A percentile compares a stretch with the other conserved stretches of the same genome.
phyloP scores from a whole-genome alignment of 2,113 vertebrate genomes.

The Girardinichthys multiradiatus region DNA sequence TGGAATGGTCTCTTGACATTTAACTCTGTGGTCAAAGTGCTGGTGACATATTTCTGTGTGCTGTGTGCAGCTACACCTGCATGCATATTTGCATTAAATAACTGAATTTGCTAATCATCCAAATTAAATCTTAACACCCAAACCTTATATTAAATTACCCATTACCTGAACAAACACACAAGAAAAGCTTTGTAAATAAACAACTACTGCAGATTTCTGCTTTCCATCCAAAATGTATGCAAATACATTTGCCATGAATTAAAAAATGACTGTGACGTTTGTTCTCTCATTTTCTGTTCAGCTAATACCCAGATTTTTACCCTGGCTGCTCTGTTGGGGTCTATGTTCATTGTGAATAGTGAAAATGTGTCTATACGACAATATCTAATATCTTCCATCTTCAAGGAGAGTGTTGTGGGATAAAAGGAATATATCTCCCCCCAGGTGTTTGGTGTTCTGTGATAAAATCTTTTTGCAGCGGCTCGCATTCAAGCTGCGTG shows the following conservation, averaged over 20 bases:
- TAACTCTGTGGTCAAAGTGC: not conserved
- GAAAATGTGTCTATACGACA: constrained; percentile 14
- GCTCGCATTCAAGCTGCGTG: constrained; percentile 30
- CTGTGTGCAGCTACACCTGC: not conserved
- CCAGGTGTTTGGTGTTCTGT: constrained; percentile 41
- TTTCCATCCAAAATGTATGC: not conserved
- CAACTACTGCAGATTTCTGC: not conserved
- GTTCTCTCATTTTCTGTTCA: constrained; percentile 31
- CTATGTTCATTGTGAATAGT: constrained; percentile 14
- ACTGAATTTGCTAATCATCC: not conserved
- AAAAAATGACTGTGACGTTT: not conserved
- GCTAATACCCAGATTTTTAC: constrained; percentile 34
- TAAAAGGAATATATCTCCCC: constrained; percentile 30
- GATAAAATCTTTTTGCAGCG: constrained; percentile 40
- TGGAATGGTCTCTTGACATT: no score
- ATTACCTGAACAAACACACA: not conserved
- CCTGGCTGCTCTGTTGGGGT: constrained; percentile 8
- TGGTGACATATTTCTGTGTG: not conserved
- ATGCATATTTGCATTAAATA: no score
- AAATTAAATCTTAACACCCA: no score
- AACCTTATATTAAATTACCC: not conserved
- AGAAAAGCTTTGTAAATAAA: not conserved
- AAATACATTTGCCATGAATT: constrained; percentile 5
- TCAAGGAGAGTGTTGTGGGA: constrained; percentile 23
- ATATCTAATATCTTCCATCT: constrained; percentile 39